Base-by-base conservation (phyloP, 2,888 invertebrate genomes). In the Acrobasis suavella region DNA sequence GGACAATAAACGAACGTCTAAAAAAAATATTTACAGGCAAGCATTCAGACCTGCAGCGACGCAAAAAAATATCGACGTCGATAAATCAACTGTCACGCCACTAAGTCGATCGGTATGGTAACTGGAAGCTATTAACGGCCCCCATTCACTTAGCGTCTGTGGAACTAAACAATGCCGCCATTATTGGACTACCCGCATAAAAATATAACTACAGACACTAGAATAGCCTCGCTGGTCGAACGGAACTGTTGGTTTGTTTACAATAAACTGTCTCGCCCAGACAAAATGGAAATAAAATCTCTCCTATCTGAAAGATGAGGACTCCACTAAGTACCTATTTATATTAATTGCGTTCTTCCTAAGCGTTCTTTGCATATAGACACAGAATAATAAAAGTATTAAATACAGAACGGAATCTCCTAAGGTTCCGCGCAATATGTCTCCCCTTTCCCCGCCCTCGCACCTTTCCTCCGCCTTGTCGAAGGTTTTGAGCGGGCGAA, bases 111-210 rank as follows among this genome's bases (percentile, higher is more conserved):
- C 67, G 60, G 64, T 58, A 71, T 67, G 67, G 66, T 73, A 72
- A 72, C 72, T 76, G 71, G 71, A 68, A 67, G 73, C 79, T 73
- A 76, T 82, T 79, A 78, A 74, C 65, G 71, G 62, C 75, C 72
- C 70, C 69, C 65, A 71, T 68, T 73, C 74, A 74, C 74, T 76
- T 74, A 77, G 68, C 67, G 71, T 69, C 65, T 67, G 49, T 60
- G 64, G 64, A 59, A 67, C 74, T 72, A 75, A 76, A 78, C 76
- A 80, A 77, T 73, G 71, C 74, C 69, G 66, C 75, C 69, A 79
- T 81, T 83, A 80, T 73, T 64, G 62, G 64, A 62, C 65, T 76
- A 66, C 83, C 82, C 83, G 83, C 81, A 83, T 85, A 80, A 77
- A 82, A 83, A 75, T 75, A 75, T 66, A 73, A 68, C 69, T 76